phyloP scores from a whole-genome alignment of 2,888 invertebrate species.

The Lochmaea crataegi region DNA sequence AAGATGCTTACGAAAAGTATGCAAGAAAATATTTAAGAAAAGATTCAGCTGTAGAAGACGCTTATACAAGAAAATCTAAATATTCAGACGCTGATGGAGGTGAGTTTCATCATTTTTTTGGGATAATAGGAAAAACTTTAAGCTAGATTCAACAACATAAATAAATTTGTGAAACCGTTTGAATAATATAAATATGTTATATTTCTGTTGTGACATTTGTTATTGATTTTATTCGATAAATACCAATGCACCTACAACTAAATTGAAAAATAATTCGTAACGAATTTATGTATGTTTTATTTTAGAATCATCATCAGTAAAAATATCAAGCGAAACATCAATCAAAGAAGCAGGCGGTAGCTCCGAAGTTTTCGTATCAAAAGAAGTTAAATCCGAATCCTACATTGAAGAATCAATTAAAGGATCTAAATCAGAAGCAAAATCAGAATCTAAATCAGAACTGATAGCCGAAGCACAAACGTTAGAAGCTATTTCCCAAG shows the following conservation, averaged over 20 bases:
- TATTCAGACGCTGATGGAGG: slow-evolving; percentile 44
- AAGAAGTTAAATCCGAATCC: slow-evolving; percentile 43
- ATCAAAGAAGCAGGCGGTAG: slow-evolving; percentile 44
- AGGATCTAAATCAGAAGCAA: slow-evolving; percentile 29
- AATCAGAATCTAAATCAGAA: slow-evolving; percentile 18
- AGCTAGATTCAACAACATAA: no score
- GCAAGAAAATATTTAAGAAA: slow-evolving; percentile 54
- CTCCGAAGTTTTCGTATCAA: slow-evolving; percentile 33
- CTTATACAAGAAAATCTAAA: slow-evolving; percentile 50
- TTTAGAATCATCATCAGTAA: slow-evolving; percentile 50
- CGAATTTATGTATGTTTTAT: slow-evolving; percentile 14
- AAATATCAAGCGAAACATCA: slow-evolving; percentile 44
- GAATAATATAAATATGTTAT: no score
- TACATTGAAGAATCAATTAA: slow-evolving; percentile 39
- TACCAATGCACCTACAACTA: no score
- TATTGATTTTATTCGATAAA: no score
- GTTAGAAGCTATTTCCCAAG: slow-evolving; percentile 5
- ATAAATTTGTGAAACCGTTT: no score
- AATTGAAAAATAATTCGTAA: neutral
- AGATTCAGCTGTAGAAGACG: slow-evolving; percentile 44
- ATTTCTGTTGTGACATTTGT: no score
- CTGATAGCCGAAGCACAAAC: slow-evolving; percentile 14
- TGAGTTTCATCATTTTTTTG: slow-evolving; percentile 26
- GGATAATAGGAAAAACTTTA: neutral
- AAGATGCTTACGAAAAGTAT: slow-evolving; percentile 54